Percentiles rank a stretch among this genome's conserved stretches.
Evolutionary conservation across 2,888 invertebrate genomes (phyloP).

Genomic region (Ferdinandea cuprea): DNA sequence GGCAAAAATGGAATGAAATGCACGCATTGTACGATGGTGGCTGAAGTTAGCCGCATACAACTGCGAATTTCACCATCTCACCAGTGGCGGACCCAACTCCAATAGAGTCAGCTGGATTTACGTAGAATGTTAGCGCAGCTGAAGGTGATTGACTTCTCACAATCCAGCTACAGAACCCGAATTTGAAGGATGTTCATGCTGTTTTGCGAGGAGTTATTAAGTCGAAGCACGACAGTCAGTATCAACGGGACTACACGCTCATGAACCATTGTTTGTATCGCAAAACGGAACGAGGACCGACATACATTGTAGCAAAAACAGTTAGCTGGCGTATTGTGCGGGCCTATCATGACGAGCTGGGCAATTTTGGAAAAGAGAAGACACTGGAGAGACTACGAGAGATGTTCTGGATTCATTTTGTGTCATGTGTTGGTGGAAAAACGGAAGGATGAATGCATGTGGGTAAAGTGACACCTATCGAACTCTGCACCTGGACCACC

Average conservation of each 20-base stretch:
- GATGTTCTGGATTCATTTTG: slow-evolving; percentile 29
- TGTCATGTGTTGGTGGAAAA: slow-evolving; percentile 3
- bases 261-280: slow-evolving; percentile 26
- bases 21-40: slow-evolving; percentile 32
- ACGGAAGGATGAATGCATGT: slow-evolving; percentile 26
- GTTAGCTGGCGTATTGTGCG: slow-evolving; percentile 39
- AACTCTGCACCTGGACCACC: slow-evolving; percentile 12
- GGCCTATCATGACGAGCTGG: slow-evolving; percentile 11
- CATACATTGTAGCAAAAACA: slow-evolving; percentile 27
- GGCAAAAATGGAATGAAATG: not conserved
- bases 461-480: slow-evolving; percentile 2
- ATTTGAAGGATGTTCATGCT: slow-evolving; percentile 1
- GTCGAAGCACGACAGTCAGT: slow-evolving; percentile 29
- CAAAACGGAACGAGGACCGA: slow-evolving; percentile 14
- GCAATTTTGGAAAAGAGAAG: slow-evolving; percentile 33
- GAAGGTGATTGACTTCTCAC: slow-evolving; percentile 52
- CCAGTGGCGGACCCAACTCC: slow-evolving; percentile 1
- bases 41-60: slow-evolving; percentile 10
- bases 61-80: slow-evolving; percentile 11
- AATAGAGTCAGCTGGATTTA: slow-evolving; percentile 12
- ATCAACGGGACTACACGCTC: slow-evolving; percentile 23
- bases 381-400: slow-evolving; percentile 6
- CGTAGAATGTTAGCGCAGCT: slow-evolving; percentile 17
- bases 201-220: slow-evolving; percentile 9
- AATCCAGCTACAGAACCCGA: slow-evolving; percentile 22